Base-by-base conservation (phyloP, 2,113 vertebrate genomes). In the Prunella fulvescens region DNA sequence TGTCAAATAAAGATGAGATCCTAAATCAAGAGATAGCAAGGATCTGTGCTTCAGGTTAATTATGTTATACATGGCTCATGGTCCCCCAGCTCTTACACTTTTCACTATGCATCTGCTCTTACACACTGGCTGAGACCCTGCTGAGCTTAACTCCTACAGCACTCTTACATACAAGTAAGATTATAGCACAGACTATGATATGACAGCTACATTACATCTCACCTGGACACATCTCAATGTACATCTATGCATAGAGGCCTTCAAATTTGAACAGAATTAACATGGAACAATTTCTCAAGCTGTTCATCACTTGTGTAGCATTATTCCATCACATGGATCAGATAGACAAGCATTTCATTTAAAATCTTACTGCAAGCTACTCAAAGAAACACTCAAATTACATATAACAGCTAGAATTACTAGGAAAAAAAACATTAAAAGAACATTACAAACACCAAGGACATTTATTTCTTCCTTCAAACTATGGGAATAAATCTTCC, bases 1-100 rank as follows among this genome's bases (percentile, higher is more conserved):
- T 93, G 60, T 83, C 90, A 93, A 86, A 88, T 86, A 88, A 60
- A 81, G 42, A 87, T 25, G 10, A 93, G 86, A 87, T 87, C 47
- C 42, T 91, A 94, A 91, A 93, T 66, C 45, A 89, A 73, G 31
- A 37, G 14, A 61, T 65, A 91, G 65, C 19, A 81, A 81, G 25
- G 31, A 81, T n/a, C 22, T 61, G 18, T 80, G 44, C 50, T 84
- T 89, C 54, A 69, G 70, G 33, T 69, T 83, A 83, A 86, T 77
- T 67, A 26, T 7, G 47, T 54, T 60, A 64, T 6, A 72, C 44
- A 64, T 5, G 2, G 33, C 47, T 18, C 60, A 62, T 2, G 1
- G 20, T 69, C 11, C 22, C 13, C 10, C 28, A 57, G 25, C 44
- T 81, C 50, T 86, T 57, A 84, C 2, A 44, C 11, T 73, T 57